Conservation (phyloP, 1,140 invertebrate genomes). For the Myzus persicae region DNA sequence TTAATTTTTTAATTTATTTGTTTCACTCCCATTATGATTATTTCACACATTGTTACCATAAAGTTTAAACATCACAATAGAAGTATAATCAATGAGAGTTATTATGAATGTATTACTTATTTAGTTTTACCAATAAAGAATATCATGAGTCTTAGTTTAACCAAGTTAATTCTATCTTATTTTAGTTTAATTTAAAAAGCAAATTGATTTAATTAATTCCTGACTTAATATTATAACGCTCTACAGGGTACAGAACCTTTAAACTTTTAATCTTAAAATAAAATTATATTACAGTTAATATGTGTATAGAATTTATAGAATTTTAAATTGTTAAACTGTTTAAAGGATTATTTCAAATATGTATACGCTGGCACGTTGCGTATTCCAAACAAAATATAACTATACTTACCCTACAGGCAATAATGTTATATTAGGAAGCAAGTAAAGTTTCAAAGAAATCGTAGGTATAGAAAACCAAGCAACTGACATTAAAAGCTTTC, state of each 20-base stretch:
- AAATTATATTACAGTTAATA: background rate
- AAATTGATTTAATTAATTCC: background rate
- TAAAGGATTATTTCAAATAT: background rate
- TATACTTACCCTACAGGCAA: background rate
- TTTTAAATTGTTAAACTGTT: background rate
- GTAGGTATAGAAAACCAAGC: background rate
- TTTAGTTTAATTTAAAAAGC: background rate
- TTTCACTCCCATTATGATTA: too few species aligned
- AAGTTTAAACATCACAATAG: too few species aligned
- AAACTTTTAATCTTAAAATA: background rate
- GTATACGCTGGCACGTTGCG: background rate
- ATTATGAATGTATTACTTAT: too few species aligned
- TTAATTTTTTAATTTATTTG: too few species aligned
- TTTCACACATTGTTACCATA: too few species aligned
- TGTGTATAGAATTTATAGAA: background rate
- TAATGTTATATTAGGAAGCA: slow-evolving; percentile 3
- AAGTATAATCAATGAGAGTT: too few species aligned
- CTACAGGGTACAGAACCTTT: background rate
- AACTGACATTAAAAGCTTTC: background rate
- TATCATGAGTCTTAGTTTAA: too few species aligned
- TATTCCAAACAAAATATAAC: slow-evolving; percentile 6
- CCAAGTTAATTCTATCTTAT: background rate
- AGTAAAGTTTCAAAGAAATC: background rate
- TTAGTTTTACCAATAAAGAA: too few species aligned
- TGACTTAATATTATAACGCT: background rate